Conservation (phyloP, 2,113 vertebrate genomes). For the Oreotrochilus melanogaster region DNA sequence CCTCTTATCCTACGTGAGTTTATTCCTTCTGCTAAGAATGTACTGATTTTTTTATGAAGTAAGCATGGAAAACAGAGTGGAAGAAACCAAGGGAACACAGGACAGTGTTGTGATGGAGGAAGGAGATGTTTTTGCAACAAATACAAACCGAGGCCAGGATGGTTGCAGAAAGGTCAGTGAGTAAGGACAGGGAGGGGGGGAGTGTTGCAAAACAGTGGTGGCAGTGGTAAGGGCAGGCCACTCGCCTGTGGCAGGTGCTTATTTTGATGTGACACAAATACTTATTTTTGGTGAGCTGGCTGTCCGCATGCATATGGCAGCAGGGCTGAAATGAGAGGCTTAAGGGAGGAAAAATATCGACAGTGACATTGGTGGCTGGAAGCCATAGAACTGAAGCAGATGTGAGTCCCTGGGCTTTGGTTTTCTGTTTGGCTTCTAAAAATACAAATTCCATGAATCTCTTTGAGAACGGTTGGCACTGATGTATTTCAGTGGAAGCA, state of each 20-base stretch:
- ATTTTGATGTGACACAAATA: conserved; percentile 40
- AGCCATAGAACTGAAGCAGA: neutral
- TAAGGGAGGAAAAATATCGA: neutral
- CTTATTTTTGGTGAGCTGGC: conserved; percentile 42
- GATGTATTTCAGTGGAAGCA: neutral
- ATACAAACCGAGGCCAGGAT: neutral
- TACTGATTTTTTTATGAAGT: neutral
- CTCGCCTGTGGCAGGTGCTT: conserved; percentile 46
- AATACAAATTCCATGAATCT: neutral
- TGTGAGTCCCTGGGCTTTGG: conserved; percentile 14
- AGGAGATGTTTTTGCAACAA: neutral
- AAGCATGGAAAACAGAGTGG: neutral
- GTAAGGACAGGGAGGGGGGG: neutral
- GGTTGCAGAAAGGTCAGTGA: conserved; percentile 38
- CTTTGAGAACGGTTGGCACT: neutral
- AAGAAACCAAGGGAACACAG: neutral
- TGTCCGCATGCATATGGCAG: neutral
- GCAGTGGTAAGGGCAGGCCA: neutral
- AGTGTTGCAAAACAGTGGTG: neutral
- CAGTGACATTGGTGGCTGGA: neutral
- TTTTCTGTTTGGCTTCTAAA: conserved; percentile 18
- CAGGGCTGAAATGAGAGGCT: neutral
- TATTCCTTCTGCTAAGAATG: neutral
- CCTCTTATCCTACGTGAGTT: neutral
- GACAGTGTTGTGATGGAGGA: neutral